Conservation (phyloP, 2,888 invertebrate species). For the Zaprionus bogoriensis region DNA sequence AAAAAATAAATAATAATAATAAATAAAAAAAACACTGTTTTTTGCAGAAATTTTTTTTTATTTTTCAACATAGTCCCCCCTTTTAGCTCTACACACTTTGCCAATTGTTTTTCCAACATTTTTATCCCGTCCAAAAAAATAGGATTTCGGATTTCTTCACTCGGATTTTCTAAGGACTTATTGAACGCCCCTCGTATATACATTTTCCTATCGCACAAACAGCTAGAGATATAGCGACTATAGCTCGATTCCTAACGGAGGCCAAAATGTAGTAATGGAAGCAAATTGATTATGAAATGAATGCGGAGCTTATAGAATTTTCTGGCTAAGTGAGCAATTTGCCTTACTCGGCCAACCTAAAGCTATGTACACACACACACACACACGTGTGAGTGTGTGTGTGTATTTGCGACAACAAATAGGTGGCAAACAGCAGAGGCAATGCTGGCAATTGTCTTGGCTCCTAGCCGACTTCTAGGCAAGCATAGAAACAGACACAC, state of each 20-base stretch:
- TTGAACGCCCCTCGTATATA: no score
- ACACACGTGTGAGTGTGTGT: conserved; percentile 7
- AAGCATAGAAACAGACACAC: conserved; percentile 28
- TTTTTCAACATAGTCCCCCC: no score
- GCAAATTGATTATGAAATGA: background rate
- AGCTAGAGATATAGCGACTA: background rate
- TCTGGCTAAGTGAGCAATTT: conserved; percentile 3
- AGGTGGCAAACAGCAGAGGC: conserved; percentile 45
- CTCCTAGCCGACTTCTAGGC: conserved; percentile 36
- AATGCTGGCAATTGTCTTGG: conserved; percentile 41
- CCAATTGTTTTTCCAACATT: no score
- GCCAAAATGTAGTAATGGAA: no score
- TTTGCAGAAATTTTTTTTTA: no score
- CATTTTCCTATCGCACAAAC: no score
- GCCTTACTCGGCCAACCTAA: conserved; percentile 2
- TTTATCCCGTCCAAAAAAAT: no score
- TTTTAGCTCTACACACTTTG: no score
- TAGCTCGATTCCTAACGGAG: background rate
- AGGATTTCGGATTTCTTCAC: no score
- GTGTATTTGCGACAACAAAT: conserved; percentile 46
- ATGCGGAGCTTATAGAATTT: conserved; percentile 7
- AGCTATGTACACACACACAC: background rate
- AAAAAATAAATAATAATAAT: no score
- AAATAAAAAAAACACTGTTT: no score
- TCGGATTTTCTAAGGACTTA: no score